A percentile compares a stretch with the other conserved stretches of the same genome.
Conservation (phyloP, 2,113 vertebrate species). For the Sphyrna mokarran region DNA sequence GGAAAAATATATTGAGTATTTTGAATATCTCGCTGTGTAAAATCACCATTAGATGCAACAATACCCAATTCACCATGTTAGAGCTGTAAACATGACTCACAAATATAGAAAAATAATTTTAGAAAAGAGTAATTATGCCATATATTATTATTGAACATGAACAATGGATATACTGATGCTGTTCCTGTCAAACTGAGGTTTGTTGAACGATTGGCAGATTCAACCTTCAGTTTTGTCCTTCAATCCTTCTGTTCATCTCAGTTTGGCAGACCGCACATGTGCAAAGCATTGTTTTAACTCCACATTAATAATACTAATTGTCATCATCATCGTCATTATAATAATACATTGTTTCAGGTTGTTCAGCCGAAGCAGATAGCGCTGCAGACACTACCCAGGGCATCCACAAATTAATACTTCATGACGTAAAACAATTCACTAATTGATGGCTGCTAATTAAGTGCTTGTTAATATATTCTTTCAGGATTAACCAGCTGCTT, state of each 20-base stretch:
- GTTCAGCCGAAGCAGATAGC: neutral
- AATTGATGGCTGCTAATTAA: neutral
- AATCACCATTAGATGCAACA: neutral
- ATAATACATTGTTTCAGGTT: neutral
- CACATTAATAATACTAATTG: neutral
- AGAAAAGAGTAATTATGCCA: neutral
- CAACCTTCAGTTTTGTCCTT: neutral
- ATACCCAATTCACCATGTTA: neutral
- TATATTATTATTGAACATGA: neutral
- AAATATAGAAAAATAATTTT: neutral
- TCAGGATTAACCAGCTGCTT: neutral
- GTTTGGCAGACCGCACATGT: neutral
- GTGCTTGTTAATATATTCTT: neutral
- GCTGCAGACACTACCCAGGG: neutral
- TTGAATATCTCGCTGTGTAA: neutral
- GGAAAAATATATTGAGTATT: neutral
- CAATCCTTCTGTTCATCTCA: neutral
- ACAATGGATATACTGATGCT: neutral
- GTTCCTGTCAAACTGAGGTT: neutral
- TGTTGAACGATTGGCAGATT: neutral
- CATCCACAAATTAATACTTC: neutral
- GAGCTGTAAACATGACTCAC: neutral
- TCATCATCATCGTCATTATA: neutral
- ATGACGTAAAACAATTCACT: neutral
- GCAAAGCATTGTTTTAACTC: neutral